Evolutionary conservation across 2,113 vertebrate genomes (phyloP), one percentile per base, ranked within the genome.

Genomic region (Thamnaconus septentrionalis): DNA sequence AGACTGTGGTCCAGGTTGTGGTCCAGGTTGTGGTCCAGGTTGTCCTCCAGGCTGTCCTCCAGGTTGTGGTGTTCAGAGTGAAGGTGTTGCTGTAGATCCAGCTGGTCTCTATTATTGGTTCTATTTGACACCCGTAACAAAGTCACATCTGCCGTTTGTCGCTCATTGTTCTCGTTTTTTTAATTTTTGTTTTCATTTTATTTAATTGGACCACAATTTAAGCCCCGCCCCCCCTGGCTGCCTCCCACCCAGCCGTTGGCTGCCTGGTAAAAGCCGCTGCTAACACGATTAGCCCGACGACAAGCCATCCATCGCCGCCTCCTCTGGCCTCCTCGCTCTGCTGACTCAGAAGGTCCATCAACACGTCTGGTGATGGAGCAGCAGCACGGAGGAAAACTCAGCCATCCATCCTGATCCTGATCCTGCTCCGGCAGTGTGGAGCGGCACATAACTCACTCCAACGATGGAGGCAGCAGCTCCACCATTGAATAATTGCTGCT

Each of bases 361-460:
- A 68, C 53, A 73, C 69, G 48, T 77, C 79, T 65, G 59, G 62
- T 48, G 5, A 50, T 75, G 63, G 50, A n/a, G 62, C 56, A 40
- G 53, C 56, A 79, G 51, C 40, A 41, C 50, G 47, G 81, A 59
- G 67, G 51, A 51, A 64, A 77, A 72, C 67, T 80, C 82, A 89
- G 84, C 80, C 65, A 67, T 82, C 18, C 18, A 31, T 31, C 18
- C 18, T 31, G 18, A 31, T 31, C 18, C 18, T 31, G 18, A 31
- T 31, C 77, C 75, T 76, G 70, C 74, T 75, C 60, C 70, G 10
- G 6, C 68, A 55, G 73, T 85, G 81, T 56, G 70, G 87, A 78
- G 79, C 56, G 45, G 73, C 48, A 57, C 76, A 87, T 87, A 83
- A 82, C 73, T 87, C 78, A 81, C 69, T 57, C 41, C 5, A 59